Percentiles rank a stretch among this genome's conserved stretches.
Evolutionary conservation across 1,140 invertebrate species (phyloP).

Genomic region (Philopotamus ludificatus): DNA sequence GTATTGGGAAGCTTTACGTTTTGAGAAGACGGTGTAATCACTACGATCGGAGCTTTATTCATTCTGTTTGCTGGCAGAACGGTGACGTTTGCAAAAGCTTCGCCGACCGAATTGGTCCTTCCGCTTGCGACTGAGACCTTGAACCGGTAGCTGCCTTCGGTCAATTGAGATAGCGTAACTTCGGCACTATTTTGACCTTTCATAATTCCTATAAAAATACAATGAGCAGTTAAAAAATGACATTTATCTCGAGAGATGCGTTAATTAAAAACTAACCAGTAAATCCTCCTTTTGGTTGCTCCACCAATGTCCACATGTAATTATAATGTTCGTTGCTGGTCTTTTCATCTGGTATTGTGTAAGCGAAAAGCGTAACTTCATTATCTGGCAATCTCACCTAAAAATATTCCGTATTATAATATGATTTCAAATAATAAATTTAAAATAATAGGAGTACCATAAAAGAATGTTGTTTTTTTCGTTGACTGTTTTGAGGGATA

Average conservation of each 20-base stretch:
- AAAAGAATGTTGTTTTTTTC: too few relatives aligned
- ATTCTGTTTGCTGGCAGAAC: constrained; percentile 83
- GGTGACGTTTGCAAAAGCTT: constrained; percentile 88
- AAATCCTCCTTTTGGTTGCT: constrained; percentile 75
- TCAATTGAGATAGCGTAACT: constrained; percentile 73
- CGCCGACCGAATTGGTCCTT: constrained; percentile 71
- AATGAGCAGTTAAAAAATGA: background rate
- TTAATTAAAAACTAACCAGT: constrained; percentile 57
- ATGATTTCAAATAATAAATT: too few relatives aligned
- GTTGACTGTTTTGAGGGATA: constrained; percentile 11
- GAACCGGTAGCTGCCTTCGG: constrained; percentile 85
- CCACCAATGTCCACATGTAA: constrained; percentile 85
- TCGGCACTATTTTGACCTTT: constrained; percentile 81
- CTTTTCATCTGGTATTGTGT: constrained; percentile 73
- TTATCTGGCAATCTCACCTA: constrained; percentile 69
- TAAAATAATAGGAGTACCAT: too few relatives aligned
- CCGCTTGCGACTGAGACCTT: constrained; percentile 78
- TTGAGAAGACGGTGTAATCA: constrained; percentile 81
- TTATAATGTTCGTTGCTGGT: constrained; percentile 74
- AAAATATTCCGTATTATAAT: too few relatives aligned
- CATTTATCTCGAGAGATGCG: background rate
- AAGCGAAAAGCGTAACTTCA: constrained; percentile 75
- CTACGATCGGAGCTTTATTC: constrained; percentile 81
- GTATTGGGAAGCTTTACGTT: constrained; percentile 86
- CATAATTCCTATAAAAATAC: constrained; percentile 65